Evolutionary conservation across 2,797 vertebrate genomes (phyloP).

Genomic region (Coccyzus lansbergi): DNA sequence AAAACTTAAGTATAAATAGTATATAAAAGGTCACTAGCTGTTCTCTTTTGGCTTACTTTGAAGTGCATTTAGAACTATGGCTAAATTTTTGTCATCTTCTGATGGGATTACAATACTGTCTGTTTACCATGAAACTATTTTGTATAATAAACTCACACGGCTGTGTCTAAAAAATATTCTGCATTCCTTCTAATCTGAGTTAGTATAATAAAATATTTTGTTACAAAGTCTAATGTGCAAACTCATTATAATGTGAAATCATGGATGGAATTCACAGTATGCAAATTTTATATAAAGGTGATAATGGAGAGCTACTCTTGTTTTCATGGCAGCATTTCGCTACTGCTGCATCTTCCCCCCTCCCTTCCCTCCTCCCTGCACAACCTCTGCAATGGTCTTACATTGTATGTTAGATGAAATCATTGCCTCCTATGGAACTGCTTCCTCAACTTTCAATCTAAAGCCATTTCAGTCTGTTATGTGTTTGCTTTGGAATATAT

Average conservation of each 20-base stretch:
- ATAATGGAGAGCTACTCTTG: conserved; percentile 76
- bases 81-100: conserved; percentile 81
- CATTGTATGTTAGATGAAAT: conserved; percentile 30
- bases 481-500: conserved; percentile 57
- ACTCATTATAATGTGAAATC: conserved; percentile 77
- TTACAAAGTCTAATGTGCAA: conserved; percentile 83
- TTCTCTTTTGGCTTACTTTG: conserved; percentile 86
- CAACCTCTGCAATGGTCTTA: conserved; percentile 11
- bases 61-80: conserved; percentile 88
- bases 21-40: conserved; percentile 88
- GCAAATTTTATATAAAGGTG: conserved; percentile 81
- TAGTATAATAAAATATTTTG: conserved; percentile 82
- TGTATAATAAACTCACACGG: conserved; percentile 80
- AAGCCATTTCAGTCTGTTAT: conserved; percentile 63
- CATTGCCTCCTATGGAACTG: conserved; percentile 23
- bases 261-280: conserved; percentile 79
- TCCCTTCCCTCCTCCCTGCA: background rate
- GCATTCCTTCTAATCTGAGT: conserved; percentile 83
- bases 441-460: conserved; percentile 54
- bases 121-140: conserved; percentile 83
- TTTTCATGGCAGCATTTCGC: conserved; percentile 54
- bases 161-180: conserved; percentile 84
- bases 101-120: conserved; percentile 86
- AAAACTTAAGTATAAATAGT: conserved; percentile 87
- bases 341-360: conserved; percentile 37